Conservation (phyloP, 1,140 invertebrate genomes). For the Ooceraea biroi region DNA sequence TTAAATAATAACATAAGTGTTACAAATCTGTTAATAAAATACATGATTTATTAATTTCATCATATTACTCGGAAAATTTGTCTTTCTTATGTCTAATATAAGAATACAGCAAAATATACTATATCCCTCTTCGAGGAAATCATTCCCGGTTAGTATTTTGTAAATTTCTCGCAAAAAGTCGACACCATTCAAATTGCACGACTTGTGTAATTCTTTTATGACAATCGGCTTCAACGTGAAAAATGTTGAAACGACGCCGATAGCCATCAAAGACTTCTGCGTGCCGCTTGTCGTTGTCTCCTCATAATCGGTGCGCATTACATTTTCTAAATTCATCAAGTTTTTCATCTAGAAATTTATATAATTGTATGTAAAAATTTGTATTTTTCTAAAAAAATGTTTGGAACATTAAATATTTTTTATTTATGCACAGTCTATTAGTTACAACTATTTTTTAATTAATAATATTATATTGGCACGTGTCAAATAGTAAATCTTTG, state of each 20-base stretch:
- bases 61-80: background rate
- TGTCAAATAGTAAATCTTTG: slow-evolving; percentile 13
- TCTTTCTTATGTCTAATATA: background rate
- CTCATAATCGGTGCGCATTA: slow-evolving; percentile 78
- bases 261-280: slow-evolving; percentile 67
- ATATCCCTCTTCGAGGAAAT: slow-evolving; percentile 80
- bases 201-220: slow-evolving; percentile 74
- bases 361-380: slow-evolving; percentile 30
- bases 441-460: background rate
- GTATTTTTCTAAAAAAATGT: slow-evolving; percentile 6
- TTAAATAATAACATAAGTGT: slow-evolving; percentile 42
- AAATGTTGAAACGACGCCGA: slow-evolving; percentile 80
- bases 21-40: slow-evolving; percentile 20
- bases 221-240: slow-evolving; percentile 72
- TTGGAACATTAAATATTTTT: slow-evolving; percentile 19
- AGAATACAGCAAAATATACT: slow-evolving; percentile 69
- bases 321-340: slow-evolving; percentile 76
- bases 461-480: slow-evolving; percentile 7
- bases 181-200: slow-evolving; percentile 71
- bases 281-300: slow-evolving; percentile 77
- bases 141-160: slow-evolving; percentile 78
- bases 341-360: slow-evolving; percentile 67
- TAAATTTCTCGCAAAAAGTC: slow-evolving; percentile 81
- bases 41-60: slow-evolving; percentile 10
- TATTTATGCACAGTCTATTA: background rate